Conservation (phyloP, 92 coral and sea anemone species). For the Anthopleura xanthogrammica region DNA sequence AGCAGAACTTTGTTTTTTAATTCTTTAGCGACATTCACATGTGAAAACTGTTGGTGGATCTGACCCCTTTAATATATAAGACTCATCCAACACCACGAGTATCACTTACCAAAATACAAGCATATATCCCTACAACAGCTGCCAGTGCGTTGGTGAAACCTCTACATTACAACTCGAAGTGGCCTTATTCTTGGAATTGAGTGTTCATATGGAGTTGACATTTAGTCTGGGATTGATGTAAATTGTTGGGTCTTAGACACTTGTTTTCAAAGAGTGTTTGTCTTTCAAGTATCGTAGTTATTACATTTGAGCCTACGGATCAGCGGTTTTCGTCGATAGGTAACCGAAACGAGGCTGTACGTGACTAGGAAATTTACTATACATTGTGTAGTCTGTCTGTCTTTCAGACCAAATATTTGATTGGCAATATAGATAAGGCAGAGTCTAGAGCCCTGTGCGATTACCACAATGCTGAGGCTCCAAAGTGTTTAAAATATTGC, state of each 20-base stretch:
- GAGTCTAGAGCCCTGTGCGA: no score
- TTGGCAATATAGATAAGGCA: no score
- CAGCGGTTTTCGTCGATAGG: background rate
- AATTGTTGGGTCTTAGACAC: background rate
- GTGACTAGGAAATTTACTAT: no score
- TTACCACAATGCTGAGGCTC: no score
- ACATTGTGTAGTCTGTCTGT: no score
- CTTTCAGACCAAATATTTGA: no score
- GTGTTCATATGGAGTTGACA: background rate
- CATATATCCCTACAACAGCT: background rate
- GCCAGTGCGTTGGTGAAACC: background rate
- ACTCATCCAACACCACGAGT: background rate
- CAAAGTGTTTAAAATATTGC: no score
- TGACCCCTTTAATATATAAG: background rate
- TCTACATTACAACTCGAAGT: background rate
- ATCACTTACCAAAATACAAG: background rate
- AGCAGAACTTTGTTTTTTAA: background rate
- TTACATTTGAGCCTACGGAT: background rate
- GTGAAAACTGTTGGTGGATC: background rate
- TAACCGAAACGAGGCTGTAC: no score
- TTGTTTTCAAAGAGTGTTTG: background rate
- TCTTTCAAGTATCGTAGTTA: background rate
- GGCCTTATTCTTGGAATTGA: background rate
- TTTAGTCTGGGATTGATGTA: conserved; percentile 1
- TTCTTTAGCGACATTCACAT: background rate